Evolutionary conservation across 1,140 invertebrate species (phyloP).

Genomic region (Diachasma alloeum): DNA sequence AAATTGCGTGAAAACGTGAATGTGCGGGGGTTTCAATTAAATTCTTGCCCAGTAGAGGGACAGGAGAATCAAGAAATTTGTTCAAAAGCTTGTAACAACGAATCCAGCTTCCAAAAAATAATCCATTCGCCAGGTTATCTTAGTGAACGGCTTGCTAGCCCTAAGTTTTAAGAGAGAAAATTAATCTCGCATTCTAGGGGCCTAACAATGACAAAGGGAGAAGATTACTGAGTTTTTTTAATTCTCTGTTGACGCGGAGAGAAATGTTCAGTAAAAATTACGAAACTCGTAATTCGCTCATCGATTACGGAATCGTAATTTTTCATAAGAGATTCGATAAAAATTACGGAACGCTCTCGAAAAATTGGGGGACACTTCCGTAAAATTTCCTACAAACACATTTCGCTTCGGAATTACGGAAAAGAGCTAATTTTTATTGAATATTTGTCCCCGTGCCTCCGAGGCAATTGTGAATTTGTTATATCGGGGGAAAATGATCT

Average conservation of each 20-base stretch:
- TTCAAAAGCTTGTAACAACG: not conserved
- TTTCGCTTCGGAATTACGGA: too few relatives aligned
- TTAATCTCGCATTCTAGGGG: not conserved
- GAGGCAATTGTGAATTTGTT: not conserved
- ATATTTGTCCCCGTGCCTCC: too few relatives aligned
- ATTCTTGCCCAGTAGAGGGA: not conserved
- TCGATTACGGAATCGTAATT: too few relatives aligned
- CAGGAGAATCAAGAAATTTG: not conserved
- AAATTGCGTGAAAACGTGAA: not conserved
- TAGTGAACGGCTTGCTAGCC: constrained; percentile 1
- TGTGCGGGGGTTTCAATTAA: not conserved
- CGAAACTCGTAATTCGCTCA: too few relatives aligned
- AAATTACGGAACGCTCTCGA: too few relatives aligned
- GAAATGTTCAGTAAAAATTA: too few relatives aligned
- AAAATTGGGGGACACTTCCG: too few relatives aligned
- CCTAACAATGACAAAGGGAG: not conserved
- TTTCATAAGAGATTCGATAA: too few relatives aligned
- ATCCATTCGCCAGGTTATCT: not conserved
- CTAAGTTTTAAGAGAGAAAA: not conserved
- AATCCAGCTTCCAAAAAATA: not conserved
- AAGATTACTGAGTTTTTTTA: not conserved
- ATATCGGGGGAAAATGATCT: too few relatives aligned
- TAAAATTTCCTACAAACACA: too few relatives aligned
- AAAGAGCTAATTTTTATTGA: too few relatives aligned
- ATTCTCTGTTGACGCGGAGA: not conserved